Evolutionary conservation across 2,113 vertebrate species (phyloP).

Genomic region (Petroica traversi): DNA sequence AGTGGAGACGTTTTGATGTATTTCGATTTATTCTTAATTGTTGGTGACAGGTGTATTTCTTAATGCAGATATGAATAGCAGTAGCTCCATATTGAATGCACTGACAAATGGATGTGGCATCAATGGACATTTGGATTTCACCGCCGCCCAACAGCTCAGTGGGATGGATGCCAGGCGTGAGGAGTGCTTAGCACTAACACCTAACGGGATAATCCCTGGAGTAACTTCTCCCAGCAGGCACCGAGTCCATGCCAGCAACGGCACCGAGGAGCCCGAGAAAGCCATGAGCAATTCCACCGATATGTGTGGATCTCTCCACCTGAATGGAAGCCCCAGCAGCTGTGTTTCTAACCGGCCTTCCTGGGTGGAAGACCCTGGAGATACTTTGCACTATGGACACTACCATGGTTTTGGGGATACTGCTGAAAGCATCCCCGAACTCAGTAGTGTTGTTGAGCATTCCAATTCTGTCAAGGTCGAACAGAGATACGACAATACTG

Average conservation of each 20-base stretch:
- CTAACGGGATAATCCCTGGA: conserved; percentile 12
- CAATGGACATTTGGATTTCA: conserved; percentile 76
- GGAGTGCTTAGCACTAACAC: conserved; percentile 46
- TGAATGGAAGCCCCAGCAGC: conserved; percentile 82
- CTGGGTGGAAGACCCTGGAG: conserved; percentile 76
- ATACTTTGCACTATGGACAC: conserved; percentile 88
- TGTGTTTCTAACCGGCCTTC: conserved; percentile 76
- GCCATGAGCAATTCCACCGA: conserved; percentile 51
- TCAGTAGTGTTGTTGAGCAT: conserved; percentile 86
- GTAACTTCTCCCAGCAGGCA: conserved; percentile 25
- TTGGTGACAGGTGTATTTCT: conserved; percentile 84
- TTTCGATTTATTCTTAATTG: conserved; percentile 58
- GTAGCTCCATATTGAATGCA: conserved; percentile 75
- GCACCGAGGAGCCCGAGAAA: conserved; percentile 60
- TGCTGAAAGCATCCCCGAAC: conserved; percentile 89
- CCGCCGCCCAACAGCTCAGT: conserved; percentile 46
- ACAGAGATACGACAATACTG: conserved; percentile 72
- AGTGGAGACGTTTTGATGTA: conserved; percentile 29
- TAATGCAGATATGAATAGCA: conserved; percentile 81
- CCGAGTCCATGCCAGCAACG: neutral
- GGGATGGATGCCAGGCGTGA: conserved; percentile 59
- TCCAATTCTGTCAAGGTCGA: conserved; percentile 83
- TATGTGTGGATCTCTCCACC: conserved; percentile 90
- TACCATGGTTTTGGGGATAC: conserved; percentile 97
- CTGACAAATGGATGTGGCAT: conserved; percentile 78